These are phyloP conservation scores for Geotrupes spiniger DNA, from an alignment of 2,888 invertebrate genomes.

Conservation along the genomic window DNA sequence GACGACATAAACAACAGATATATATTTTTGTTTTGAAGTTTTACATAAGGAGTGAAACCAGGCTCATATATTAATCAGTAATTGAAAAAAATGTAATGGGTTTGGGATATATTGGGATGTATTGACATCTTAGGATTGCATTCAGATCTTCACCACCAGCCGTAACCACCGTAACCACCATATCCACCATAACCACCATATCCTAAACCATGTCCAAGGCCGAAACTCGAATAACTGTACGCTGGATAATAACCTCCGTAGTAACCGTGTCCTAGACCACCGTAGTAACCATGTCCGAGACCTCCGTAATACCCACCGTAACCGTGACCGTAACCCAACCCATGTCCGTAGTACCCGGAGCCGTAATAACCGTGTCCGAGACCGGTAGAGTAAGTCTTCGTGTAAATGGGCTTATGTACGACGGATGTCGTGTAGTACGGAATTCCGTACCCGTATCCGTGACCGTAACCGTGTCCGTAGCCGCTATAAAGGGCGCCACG, in stretches of 20 bases:
- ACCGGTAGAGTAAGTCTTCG: slow-evolving; percentile 20
- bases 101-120: too few species aligned
- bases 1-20: too few species aligned
- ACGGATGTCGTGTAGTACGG: slow-evolving; percentile 25
- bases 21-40: too few species aligned
- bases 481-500: slow-evolving; percentile 35
- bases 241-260: slow-evolving; percentile 14
- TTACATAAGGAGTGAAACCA: too few species aligned
- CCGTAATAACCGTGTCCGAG: slow-evolving; percentile 20
- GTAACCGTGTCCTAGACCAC: not conserved
- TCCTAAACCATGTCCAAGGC: slow-evolving; percentile 28
- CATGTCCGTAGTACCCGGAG: slow-evolving; percentile 22
- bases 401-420: slow-evolving; percentile 21
- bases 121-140: too few species aligned
- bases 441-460: slow-evolving; percentile 24
- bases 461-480: slow-evolving; percentile 26
- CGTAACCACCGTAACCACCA: slow-evolving; percentile 9
- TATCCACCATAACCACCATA: slow-evolving; percentile 23
- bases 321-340: slow-evolving; percentile 12
- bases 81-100: too few species aligned
- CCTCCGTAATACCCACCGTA: slow-evolving; percentile 18
- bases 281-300: slow-evolving; percentile 25
- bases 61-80: too few species aligned
- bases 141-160: slow-evolving; percentile 6
- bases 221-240: slow-evolving; percentile 20